These are phyloP conservation scores for Tenthredo livida DNA, from an alignment of 2,888 invertebrate species.

Conservation along the genomic window DNA sequence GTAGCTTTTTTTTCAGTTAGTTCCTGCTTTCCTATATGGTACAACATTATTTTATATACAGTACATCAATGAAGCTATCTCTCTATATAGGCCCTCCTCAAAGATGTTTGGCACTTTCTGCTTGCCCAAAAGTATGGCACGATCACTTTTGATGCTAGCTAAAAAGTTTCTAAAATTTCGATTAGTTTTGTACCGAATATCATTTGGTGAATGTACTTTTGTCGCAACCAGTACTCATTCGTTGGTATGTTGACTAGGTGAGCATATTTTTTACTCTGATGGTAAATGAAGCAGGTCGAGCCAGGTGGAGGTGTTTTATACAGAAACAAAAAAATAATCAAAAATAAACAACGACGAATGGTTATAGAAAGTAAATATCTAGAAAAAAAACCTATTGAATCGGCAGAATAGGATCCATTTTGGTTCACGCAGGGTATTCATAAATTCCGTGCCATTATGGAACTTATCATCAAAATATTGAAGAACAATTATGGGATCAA, in stretches of 20 bases:
- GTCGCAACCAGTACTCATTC: not conserved
- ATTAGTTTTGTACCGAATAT: constrained; percentile 5
- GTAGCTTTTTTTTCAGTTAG: too few species aligned
- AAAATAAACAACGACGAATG: not conserved
- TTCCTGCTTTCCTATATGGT: too few species aligned
- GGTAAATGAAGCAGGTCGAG: constrained; percentile 10
- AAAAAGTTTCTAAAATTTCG: not conserved
- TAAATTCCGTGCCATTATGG: not conserved
- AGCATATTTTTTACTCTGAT: not conserved
- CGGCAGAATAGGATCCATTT: not conserved
- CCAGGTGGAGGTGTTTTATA: not conserved
- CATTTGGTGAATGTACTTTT: not conserved
- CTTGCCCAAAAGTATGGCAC: not conserved
- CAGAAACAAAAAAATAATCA: not conserved
- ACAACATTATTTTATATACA: too few species aligned
- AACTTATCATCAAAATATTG: not conserved
- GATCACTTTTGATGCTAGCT: not conserved
- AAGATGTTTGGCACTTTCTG: not conserved
- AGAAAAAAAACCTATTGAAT: not conserved
- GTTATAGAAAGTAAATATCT: not conserved
- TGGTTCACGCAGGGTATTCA: not conserved
- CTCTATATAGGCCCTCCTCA: too few species aligned
- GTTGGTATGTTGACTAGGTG: not conserved
- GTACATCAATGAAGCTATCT: too few species aligned
- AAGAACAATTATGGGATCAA: not conserved